A percentile compares a stretch with the other conserved stretches of the same genome.
Conservation (phyloP, 1,140 invertebrate species). For the Hyphantria cunea region DNA sequence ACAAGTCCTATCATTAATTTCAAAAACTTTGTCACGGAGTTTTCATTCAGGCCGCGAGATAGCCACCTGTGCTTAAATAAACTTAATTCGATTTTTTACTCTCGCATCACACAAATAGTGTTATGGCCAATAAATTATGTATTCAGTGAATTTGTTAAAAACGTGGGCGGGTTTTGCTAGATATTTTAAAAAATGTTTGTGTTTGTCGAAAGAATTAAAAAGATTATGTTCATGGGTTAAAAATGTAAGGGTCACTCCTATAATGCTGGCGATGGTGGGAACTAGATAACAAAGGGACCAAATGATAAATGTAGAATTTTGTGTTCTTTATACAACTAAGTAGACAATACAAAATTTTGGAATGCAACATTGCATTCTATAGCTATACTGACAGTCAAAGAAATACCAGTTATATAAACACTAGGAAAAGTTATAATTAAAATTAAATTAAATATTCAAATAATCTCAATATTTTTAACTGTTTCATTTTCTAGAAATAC, state of each 20-base stretch:
- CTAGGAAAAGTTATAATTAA: too few species aligned
- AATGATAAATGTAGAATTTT: not conserved
- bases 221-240: constrained; percentile 22
- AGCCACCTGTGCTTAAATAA: constrained; percentile 44
- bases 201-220: constrained; percentile 30
- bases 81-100: constrained; percentile 11
- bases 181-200: constrained; percentile 15
- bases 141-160: constrained; percentile 66
- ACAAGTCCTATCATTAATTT: constrained; percentile 57
- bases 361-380: too few species aligned
- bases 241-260: constrained; percentile 23
- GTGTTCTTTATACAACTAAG: not conserved
- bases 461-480: too few species aligned
- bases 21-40: constrained; percentile 25
- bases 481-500: too few species aligned
- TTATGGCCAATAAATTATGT: constrained; percentile 69
- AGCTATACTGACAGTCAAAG: too few species aligned
- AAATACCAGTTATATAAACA: too few species aligned
- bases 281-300: constrained; percentile 15
- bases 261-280: constrained; percentile 27
- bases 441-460: too few species aligned
- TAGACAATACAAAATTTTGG: too few species aligned
- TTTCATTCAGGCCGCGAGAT: constrained; percentile 38
- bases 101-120: constrained; percentile 15
- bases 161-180: constrained; percentile 62